These are phyloP conservation scores for Sylvia borin DNA, from an alignment of 2,797 vertebrate species.

Conservation along the genomic window DNA sequence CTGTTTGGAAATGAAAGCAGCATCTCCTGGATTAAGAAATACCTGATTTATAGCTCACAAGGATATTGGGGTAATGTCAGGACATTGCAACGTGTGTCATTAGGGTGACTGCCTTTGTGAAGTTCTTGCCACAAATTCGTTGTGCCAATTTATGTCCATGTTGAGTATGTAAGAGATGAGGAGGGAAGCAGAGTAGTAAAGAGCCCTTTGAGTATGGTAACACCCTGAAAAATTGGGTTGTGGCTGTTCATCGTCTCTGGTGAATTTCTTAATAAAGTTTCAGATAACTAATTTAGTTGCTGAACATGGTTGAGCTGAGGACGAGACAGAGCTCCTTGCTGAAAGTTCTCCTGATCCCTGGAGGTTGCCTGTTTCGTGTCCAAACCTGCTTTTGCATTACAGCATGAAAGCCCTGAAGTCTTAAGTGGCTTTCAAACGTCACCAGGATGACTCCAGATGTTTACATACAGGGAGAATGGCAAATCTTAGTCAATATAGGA, in stretches of 20 bases:
- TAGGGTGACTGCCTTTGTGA: background rate
- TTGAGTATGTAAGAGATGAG: background rate
- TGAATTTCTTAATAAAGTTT: background rate
- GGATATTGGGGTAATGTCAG: background rate
- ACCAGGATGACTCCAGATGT: background rate
- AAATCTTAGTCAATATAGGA: background rate
- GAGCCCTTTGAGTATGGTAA: background rate
- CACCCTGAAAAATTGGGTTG: background rate
- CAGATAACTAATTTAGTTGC: background rate
- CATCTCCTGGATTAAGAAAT: background rate
- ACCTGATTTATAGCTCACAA: background rate
- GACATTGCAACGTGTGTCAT: background rate
- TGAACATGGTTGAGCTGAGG: background rate
- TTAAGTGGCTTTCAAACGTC: background rate
- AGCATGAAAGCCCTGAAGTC: background rate
- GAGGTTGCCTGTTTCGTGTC: background rate
- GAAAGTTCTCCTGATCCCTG: background rate
- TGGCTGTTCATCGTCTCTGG: background rate
- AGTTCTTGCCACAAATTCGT: background rate
- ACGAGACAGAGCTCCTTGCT: background rate
- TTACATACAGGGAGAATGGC: background rate
- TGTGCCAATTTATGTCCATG: background rate
- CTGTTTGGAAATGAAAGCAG: background rate
- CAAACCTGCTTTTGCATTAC: background rate
- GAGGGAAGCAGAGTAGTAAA: background rate